Conservation (phyloP, 2,888 invertebrate species). For the Axea sp. region DNA sequence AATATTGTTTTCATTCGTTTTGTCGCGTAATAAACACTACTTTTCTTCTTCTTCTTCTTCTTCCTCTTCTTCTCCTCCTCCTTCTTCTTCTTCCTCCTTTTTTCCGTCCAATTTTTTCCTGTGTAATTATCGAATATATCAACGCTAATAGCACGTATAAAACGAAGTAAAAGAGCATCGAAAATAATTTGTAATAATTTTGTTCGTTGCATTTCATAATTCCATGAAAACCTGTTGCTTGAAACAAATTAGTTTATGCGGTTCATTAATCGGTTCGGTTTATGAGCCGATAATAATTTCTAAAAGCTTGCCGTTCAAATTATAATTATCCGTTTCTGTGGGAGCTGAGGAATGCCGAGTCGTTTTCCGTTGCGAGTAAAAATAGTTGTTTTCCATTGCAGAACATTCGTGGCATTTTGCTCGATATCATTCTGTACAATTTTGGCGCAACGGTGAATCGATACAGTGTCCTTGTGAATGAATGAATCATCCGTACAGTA, state of each 20-base stretch:
- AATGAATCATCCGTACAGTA: too few relatives aligned
- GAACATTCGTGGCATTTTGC: not conserved
- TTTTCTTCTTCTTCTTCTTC: too few relatives aligned
- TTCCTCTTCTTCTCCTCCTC: too few relatives aligned
- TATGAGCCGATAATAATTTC: slow-evolving; percentile 1
- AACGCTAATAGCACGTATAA: slow-evolving; percentile 2
- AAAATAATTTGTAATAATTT: slow-evolving; percentile 1
- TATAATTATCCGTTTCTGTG: not conserved
- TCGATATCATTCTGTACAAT: too few relatives aligned
- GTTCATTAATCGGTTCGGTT: slow-evolving; percentile 21
- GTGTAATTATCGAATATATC: not conserved
- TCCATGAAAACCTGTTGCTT: slow-evolving; percentile 42
- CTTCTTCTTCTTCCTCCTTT: too few relatives aligned
- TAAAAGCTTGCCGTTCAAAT: not conserved
- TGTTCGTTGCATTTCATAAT: slow-evolving; percentile 33
- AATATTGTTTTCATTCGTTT: slow-evolving; percentile 1
- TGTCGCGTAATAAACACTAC: too few relatives aligned
- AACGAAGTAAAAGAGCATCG: slow-evolving; percentile 15
- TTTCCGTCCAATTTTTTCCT: too few relatives aligned
- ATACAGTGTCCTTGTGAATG: too few relatives aligned
- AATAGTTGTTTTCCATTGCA: not conserved
- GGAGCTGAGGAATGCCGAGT: too few relatives aligned
- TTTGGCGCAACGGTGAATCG: too few relatives aligned
- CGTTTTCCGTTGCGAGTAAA: slow-evolving; percentile 35
- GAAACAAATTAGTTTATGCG: slow-evolving; percentile 41